Evolutionary conservation across 2,797 vertebrate genomes (phyloP).

Genomic region (Bovichtus variegatus): DNA sequence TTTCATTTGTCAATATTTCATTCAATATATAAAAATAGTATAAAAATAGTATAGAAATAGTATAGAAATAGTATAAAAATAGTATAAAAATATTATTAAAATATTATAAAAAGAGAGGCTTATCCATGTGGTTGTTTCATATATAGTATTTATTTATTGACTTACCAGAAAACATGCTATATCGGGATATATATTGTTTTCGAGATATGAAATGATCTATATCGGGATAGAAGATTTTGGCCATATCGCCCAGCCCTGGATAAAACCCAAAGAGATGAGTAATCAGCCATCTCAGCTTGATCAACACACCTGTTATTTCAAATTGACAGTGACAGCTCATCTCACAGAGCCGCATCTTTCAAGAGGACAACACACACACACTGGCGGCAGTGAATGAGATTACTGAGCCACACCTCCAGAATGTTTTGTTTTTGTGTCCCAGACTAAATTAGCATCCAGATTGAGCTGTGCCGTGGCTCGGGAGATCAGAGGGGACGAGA

Average conservation of each 20-base stretch:
- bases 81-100: too few relatives aligned
- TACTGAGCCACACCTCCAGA: constrained; percentile 20
- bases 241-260: neutral
- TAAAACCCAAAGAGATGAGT: constrained; percentile 9
- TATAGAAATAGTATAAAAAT: too few relatives aligned
- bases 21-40: too few relatives aligned
- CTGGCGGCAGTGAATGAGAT: constrained; percentile 35
- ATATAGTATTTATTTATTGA: too few relatives aligned
- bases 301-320: constrained; percentile 24
- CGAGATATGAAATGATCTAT: too few relatives aligned
- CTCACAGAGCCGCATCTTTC: constrained; percentile 17
- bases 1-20: too few relatives aligned
- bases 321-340: constrained; percentile 40
- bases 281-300: constrained; percentile 11
- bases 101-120: too few relatives aligned
- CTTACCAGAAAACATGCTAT: too few relatives aligned
- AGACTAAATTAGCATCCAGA: constrained; percentile 56
- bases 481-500: constrained; percentile 22
- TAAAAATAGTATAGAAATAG: too few relatives aligned
- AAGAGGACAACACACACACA: constrained; percentile 6
- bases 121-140: too few relatives aligned
- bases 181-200: too few relatives aligned
- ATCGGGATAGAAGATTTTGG: too few relatives aligned
- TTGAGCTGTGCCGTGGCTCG: constrained; percentile 21
- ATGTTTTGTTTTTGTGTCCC: neutral